A percentile compares a stretch with the other conserved stretches of the same genome.
These are phyloP conservation scores for Orientallactaga sibirica DNA, from an alignment of 2,797 vertebrate species.

Conservation along the genomic window DNA sequence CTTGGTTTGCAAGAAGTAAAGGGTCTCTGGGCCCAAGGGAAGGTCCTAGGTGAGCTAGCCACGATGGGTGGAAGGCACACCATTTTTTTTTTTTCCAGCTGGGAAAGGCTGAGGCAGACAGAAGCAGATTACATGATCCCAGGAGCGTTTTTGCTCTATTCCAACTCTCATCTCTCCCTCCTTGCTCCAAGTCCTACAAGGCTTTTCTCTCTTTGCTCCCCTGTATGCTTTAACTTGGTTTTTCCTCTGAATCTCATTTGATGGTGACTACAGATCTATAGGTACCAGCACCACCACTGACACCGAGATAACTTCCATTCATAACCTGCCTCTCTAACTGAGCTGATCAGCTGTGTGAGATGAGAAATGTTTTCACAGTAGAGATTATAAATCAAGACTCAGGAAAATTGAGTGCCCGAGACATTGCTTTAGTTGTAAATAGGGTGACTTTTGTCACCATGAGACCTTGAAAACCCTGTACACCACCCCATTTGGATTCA, in stretches of 20 bases:
- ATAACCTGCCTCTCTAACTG: too few relatives aligned
- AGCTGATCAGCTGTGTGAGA: neutral
- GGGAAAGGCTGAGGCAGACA: neutral
- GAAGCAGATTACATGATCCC: neutral
- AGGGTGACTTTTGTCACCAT: rapidly evolving
- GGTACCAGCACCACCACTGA: too few relatives aligned
- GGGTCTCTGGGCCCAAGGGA: neutral
- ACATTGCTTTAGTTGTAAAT: neutral
- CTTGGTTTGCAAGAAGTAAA: neutral
- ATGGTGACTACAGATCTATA: neutral
- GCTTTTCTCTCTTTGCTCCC: neutral
- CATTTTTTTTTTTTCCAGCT: neutral
- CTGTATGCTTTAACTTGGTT: neutral
- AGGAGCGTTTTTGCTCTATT: neutral
- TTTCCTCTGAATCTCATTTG: neutral
- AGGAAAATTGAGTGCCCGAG: neutral
- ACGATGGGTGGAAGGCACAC: neutral
- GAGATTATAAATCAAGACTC: neutral
- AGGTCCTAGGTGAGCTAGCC: neutral
- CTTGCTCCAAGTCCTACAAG: neutral
- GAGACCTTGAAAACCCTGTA: neutral
- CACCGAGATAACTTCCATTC: neutral
- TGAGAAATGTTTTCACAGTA: neutral
- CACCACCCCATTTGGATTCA: neutral
- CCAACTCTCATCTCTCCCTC: neutral